Evolutionary conservation across 2,888 invertebrate genomes (phyloP), one percentile per base, ranked within the genome.

Genomic region (Lamellibrachia satsuma): DNA sequence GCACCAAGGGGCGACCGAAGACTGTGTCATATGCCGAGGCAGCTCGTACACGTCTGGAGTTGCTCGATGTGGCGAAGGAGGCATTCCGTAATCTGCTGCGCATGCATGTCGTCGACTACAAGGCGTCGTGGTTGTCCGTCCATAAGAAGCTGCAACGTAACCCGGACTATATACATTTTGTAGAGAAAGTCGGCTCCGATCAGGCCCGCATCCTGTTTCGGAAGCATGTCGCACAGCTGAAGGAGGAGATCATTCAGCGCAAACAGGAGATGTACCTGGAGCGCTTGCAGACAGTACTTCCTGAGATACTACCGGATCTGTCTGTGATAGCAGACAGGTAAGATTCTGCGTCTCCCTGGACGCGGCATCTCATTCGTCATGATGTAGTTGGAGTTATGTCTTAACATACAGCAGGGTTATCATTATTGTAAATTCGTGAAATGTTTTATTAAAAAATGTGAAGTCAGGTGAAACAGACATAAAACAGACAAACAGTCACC

Each of bases 21-120:
- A 95, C 96, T 57, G 97, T 98, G 93, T 97, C 98, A 52, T 98
- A 98, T 96, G 97, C 97, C 9, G 99, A 99, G 96, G 98, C 99
- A 7, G 97, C 98, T 91, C 97, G 98, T 94, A 97, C 98, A 94
- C 97, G 98, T 94, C 98, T 98, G 95, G 99, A 99, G 96, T 97
- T 98, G 51, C 97, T 99, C 95, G 99, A 99, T 96, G 98, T 98
- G 91, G 98, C 99, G 3, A 98, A 98, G 0, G 99, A 99, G 96
- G 98, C 98, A 0, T 98, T 98, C 95, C 98, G 98, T 93, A 97
- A 98, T 95, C 97, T 99, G 75, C 98, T 99, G 94, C 97, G 98
- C 94, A 97, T 98, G 95, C 98, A 98, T 96, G 97, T 97, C 97
- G 97, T 97, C 98, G 95, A 98, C 98, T 94, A 97, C 98, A 95